These are phyloP conservation scores for Drosophila elegans DNA, from an alignment of 1,140 invertebrate species.

Conservation along the genomic window DNA sequence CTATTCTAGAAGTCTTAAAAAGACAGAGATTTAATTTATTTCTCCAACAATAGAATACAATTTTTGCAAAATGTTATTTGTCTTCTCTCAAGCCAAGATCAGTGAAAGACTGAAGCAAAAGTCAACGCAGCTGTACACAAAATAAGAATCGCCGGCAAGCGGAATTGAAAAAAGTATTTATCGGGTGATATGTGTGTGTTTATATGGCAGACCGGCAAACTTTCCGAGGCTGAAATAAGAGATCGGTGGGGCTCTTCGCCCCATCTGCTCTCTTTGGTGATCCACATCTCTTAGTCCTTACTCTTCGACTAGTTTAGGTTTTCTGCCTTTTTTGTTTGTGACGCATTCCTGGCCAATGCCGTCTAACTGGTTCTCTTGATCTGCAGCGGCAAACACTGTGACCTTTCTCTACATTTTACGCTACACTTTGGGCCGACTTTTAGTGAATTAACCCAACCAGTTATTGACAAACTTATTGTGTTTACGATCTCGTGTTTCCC, in stretches of 20 bases:
- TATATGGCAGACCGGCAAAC: constrained; percentile 12
- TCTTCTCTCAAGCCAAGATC: constrained; percentile 14
- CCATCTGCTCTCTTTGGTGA: constrained; percentile 3
- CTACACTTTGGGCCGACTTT: constrained; percentile 29
- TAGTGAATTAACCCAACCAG: constrained; percentile 41
- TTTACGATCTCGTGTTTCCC: constrained; percentile 29
- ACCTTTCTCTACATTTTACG: constrained; percentile 46
- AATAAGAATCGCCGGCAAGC: constrained; percentile 1
- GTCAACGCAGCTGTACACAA: constrained; percentile 24
- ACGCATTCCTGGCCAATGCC: constrained; percentile 29
- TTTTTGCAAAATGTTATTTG: constrained; percentile 11
- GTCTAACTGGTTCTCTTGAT: constrained; percentile 46
- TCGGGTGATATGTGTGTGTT: neutral
- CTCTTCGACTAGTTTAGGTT: constrained; percentile 16
- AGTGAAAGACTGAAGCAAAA: constrained; percentile 3
- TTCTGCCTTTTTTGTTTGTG: constrained; percentile 5
- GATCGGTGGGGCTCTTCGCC: constrained; percentile 13
- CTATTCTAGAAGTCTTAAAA: neutral
- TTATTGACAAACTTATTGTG: constrained; percentile 24
- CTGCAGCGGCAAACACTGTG: constrained; percentile 32
- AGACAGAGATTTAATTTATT: neutral
- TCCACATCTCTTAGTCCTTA: constrained; percentile 4
- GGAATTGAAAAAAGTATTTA: constrained; percentile 18
- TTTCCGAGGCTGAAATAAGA: neutral
- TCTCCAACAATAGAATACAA: neutral